Evolutionary conservation across 2,113 vertebrate species (phyloP), one percentile per base, ranked within the genome.

Genomic region (Pimephales promelas): DNA sequence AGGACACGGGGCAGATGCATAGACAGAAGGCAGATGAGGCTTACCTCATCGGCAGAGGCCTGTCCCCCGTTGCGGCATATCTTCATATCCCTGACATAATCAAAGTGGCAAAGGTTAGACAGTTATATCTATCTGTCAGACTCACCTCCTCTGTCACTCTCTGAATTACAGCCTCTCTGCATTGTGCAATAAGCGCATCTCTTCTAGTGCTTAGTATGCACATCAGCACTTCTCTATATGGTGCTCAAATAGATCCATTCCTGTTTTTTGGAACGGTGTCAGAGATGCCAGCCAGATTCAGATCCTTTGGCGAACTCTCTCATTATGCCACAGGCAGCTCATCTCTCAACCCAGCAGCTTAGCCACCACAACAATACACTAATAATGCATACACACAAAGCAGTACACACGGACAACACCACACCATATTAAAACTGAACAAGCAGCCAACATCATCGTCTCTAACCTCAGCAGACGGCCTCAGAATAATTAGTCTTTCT

Each of bases 21-120:
- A 94, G 97, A 82, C 97, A 98, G 94, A 98, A 98, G 73, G 97
- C 97, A 0, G 97, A 98, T 0, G 97, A 98, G 79, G 97, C 97
- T 7, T 98, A 98, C 87, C 93, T 98, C 82, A 96, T 98, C 0
- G 97, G 97, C 16, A 95, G 95, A 20, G 97, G 97, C 31, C 93
- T 97, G 0, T 86, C 95, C 0, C 97, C 97, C 0, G 97, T 98
- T 0, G 95, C 96, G 34, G 97, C 97, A 5, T 98, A 98, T 84
- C 92, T 98, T 72, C 89, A 97, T 89, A 96, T 97, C 83, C 94
- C 96, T 0, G 96, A 97, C 87, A 98, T 98, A 92, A 97, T 98
- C 90, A 94, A 95, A 90, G 96, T 98, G 11, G 97, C 97, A 74
- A 96, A 96, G 97, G 97, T 97, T 88, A 90, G 88, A 8, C 43